Evolutionary conservation across 2,113 vertebrate genomes (phyloP), one percentile per base, ranked within the genome.

Genomic region (Chauna torquata): DNA sequence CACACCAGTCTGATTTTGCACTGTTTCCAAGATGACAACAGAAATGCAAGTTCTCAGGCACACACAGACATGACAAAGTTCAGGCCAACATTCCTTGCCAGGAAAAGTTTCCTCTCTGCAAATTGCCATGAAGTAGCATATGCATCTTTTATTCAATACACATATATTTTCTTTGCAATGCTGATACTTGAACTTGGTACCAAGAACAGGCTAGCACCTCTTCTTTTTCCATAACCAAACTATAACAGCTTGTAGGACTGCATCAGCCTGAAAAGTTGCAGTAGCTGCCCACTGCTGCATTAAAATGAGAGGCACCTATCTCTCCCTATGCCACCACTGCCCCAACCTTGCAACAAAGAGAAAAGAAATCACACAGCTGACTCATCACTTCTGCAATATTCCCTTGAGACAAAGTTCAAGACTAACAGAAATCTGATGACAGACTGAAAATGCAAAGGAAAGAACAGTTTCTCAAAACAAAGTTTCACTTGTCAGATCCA

Each of bases 321-420:
- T 4, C 27, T 28, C 4, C 4, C 24, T 11, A 7, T 0, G 1
- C 1, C 16, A 9, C 50, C 7, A 5, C 3, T 5, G 4, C 6
- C 13, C 7, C 32, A 10, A 8, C 20, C 9, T 64, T 38, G 16
- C 27, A 77, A 11, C 8, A 22, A 65, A 11, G 24, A 59, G 44
- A 85, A 91, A 95, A 70, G 20, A 27, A 87, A 68, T 17, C 76
- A 25, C 54, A 54, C 1, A 4, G 7, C 27, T 76, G 61, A 62
- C 25, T 86, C 45, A 49, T 86, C 55, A 83, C 72, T 82, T 65
- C 80, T 77, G 77, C 59, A 82, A 83, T 5, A 91, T 32, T 28
- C n/a, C 25, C 28, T 14, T 18, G 23, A 78, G 59, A 76, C 50
- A 68, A 79, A 89, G 65, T 72, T 89, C 61, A 91, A 84, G 92